These are phyloP conservation scores for Columba livia DNA, from an alignment of 2,113 vertebrate species.

Conservation along the genomic window DNA sequence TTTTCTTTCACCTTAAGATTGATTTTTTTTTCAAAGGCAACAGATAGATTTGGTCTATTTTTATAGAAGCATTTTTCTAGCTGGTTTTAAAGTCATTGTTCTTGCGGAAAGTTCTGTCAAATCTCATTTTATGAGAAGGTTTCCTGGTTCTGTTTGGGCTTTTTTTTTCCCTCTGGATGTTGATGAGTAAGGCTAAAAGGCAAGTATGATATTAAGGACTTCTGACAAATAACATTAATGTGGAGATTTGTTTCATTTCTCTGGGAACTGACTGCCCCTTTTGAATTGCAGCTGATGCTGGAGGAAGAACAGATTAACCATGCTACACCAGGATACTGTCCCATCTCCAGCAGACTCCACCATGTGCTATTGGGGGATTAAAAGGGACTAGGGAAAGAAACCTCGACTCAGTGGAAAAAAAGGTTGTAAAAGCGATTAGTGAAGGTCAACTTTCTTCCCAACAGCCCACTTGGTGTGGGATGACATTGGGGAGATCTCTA, in stretches of 20 bases:
- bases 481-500: not conserved
- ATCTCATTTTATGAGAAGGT: not conserved
- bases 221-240: not conserved
- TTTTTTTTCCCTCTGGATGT: not conserved
- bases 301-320: not conserved
- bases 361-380: rapidly evolving
- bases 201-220: not conserved
- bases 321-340: no score
- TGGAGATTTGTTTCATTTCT: not conserved
- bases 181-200: not conserved
- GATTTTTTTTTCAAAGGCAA: not conserved
- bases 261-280: not conserved
- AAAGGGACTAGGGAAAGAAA: not conserved
- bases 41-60: not conserved
- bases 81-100: not conserved
- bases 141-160: not conserved
- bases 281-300: not conserved
- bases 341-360: not conserved
- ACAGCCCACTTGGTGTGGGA: rapidly evolving
- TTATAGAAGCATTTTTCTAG: not conserved
- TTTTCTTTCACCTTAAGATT: not conserved
- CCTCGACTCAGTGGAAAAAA: rapidly evolving
- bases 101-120: not conserved
- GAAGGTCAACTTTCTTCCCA: not conserved
- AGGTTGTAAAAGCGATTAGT: not conserved